phyloP scores from a whole-genome alignment of 2,113 vertebrate species.

The Hippocampus guttulatus region DNA sequence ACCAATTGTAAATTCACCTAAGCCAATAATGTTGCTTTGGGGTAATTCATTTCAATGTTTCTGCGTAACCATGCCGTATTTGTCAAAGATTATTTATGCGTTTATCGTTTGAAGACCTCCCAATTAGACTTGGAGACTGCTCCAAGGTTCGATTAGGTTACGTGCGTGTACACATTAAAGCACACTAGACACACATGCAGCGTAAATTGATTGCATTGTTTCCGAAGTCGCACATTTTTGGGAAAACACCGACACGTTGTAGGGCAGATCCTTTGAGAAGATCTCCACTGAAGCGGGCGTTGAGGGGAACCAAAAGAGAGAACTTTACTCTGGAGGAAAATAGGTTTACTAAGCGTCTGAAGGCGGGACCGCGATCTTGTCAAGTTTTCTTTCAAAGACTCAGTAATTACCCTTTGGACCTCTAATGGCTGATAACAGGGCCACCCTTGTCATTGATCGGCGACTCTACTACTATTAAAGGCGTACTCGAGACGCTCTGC shows the following conservation, averaged over 20 bases:
- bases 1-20: not conserved
- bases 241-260: too few relatives aligned
- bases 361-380: constrained; percentile 39
- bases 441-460: not conserved
- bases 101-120: not conserved
- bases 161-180: too few relatives aligned
- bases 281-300: too few relatives aligned
- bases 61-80: not conserved
- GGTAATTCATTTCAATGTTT: not conserved
- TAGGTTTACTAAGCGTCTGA: not conserved
- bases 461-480: not conserved
- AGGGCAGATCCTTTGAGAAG: too few relatives aligned
- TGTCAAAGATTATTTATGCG: not conserved
- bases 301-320: not conserved
- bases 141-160: not conserved
- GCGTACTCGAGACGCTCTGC: not conserved
- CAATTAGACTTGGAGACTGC: not conserved
- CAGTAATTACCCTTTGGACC: constrained; percentile 48
- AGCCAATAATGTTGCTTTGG: not conserved
- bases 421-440: constrained; percentile 39
- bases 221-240: not conserved
- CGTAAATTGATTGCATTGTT: too few relatives aligned
- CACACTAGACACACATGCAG: too few relatives aligned
- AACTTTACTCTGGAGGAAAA: not conserved
- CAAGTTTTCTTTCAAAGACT: constrained; percentile 25